Base-by-base conservation (phyloP, 1,140 invertebrate genomes). In the Chironomus tepperi region DNA sequence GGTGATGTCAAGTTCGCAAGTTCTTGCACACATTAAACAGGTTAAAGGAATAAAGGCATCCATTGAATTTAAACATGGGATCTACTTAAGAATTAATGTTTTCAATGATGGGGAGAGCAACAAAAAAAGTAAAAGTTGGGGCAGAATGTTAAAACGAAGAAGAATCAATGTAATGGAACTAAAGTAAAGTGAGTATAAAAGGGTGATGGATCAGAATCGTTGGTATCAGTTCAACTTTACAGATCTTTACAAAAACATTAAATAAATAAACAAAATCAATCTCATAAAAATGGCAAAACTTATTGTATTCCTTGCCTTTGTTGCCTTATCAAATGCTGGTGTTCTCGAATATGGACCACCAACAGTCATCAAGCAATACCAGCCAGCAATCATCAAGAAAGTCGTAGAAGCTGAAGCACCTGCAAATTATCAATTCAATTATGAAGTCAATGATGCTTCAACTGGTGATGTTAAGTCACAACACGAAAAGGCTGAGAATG, bases 391-490 rank as follows among this genome's bases (percentile, higher is more conserved):
- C 2, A 70, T 70, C 16, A 70, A 70, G 18, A 70, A 70, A 21
- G 65, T 70, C 5, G 18, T 70, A 10, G 16, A 15, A 6, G 65
- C 79, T 77, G 83, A 86, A 74, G 83, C 85, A 24, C 84, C 87
- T 76, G 87, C 88, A 0, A 87, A 88, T 74, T 89, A 88, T 79
- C 83, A 85, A 74, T 89, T 87, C 78, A 84, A 84, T 2, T 89
- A 89, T 78, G 85, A 86, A 43, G 88, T 90, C 0, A 86, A 88
- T 43, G 89, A 90, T 76, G 80, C 83, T n/a, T 80, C 87, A 73
- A 91, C 87, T 34, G 88, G 90, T 2, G 89, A 91, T 80, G 82
- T 86, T 2, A 90, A 91, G 80, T 84, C 83, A 76, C 88, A 89
- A 77, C 84, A 88, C 74, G 89, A 91, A 80, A 18, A 70, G 18